Evolutionary conservation across 1,140 invertebrate genomes (phyloP).

Genomic region (Dendroctonus valens): DNA sequence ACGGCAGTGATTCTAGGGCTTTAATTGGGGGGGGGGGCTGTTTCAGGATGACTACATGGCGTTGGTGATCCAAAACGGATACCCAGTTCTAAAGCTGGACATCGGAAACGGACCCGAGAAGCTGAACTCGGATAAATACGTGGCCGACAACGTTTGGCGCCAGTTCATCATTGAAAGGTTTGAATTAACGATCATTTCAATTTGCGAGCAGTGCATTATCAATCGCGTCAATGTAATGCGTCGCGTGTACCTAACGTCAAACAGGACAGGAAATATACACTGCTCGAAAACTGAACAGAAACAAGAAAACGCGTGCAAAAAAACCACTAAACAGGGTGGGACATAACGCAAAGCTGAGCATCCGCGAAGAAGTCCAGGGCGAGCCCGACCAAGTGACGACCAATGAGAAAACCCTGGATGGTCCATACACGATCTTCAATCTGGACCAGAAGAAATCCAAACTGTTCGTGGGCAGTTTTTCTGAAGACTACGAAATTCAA

Average conservation of each 20-base stretch:
- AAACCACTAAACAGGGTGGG: constrained; percentile 66
- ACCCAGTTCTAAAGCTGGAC: constrained; percentile 82
- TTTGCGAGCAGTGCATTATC: not conserved
- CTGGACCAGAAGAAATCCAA: constrained; percentile 81
- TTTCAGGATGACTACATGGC: constrained; percentile 88
- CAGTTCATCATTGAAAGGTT: constrained; percentile 85
- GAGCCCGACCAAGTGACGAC: constrained; percentile 54
- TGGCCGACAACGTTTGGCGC: constrained; percentile 87
- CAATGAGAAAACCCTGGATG: constrained; percentile 64
- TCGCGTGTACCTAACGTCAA: too few species aligned
- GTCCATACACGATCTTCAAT: constrained; percentile 80
- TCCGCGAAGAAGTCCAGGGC: constrained; percentile 72
- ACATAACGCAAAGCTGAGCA: constrained; percentile 74
- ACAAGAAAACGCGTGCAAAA: not conserved
- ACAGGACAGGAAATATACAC: too few species aligned
- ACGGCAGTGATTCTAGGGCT: not conserved
- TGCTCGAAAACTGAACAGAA: not conserved
- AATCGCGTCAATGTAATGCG: too few species aligned
- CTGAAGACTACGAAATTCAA: constrained; percentile 67
- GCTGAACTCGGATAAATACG: constrained; percentile 67
- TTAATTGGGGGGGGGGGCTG: not conserved
- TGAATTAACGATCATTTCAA: constrained; percentile 12
- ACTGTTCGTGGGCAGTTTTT: constrained; percentile 88
- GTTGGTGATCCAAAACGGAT: constrained; percentile 84
- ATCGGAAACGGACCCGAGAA: constrained; percentile 80